phyloP scores from a whole-genome alignment of 2,888 invertebrate species.

The Acanthoscelides obtectus region DNA sequence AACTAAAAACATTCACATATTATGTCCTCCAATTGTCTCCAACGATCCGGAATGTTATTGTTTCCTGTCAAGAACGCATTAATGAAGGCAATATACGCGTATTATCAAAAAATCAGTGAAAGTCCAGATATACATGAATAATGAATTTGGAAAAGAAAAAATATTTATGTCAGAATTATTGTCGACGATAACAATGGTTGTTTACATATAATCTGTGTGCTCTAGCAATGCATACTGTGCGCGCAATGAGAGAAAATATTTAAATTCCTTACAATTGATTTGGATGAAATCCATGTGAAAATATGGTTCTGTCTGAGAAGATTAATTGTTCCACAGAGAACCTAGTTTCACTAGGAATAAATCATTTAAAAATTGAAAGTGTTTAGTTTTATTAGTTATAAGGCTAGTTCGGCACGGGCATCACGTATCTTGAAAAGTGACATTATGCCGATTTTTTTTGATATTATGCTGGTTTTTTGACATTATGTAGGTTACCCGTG shows the following conservation, averaged over 20 bases:
- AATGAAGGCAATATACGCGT: neutral
- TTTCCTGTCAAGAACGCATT: neutral
- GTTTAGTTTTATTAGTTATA: neutral
- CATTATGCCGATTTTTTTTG: no score
- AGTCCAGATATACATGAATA: neutral
- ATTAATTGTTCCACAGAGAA: neutral
- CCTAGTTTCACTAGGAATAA: neutral
- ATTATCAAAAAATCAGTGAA: neutral
- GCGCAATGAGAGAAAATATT: neutral
- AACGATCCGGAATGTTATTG: no score
- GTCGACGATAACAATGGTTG: neutral
- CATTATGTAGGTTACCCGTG: no score
- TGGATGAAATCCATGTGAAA: neutral
- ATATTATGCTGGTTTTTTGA: no score
- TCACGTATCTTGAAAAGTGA: no score
- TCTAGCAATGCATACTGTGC: neutral
- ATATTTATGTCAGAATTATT: neutral
- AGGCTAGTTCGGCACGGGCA: no score
- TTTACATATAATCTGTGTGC: neutral
- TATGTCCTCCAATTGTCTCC: no score
- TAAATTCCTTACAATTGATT: neutral
- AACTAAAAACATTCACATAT: no score
- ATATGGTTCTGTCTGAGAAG: neutral
- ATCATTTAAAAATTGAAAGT: neutral
- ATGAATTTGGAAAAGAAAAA: neutral